A percentile compares a stretch with the other conserved stretches of the same genome.
Evolutionary conservation across 1,140 invertebrate genomes (phyloP).

Genomic region (Drosophila nigromelanica): DNA sequence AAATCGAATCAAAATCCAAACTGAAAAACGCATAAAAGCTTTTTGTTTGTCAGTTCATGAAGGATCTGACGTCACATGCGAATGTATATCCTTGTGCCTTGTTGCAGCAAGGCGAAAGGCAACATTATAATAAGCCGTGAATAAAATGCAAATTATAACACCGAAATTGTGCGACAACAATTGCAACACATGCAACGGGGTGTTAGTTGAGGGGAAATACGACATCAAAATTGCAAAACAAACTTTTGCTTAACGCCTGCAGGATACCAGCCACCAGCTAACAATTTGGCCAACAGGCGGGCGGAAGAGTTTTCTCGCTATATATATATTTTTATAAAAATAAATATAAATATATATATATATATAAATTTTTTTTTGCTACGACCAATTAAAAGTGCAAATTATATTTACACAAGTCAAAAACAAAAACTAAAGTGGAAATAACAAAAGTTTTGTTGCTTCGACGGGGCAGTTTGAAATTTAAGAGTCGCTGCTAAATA

Average conservation of each 20-base stretch:
- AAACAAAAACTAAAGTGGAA: conserved; percentile 8
- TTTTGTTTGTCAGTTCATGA: conserved; percentile 20
- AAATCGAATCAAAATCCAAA: conserved; percentile 13
- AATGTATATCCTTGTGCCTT: background rate
- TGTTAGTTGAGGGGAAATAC: background rate
- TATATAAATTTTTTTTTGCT: background rate
- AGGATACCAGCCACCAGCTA: conserved; percentile 37
- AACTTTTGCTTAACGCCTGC: conserved; percentile 41
- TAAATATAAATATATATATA: too few relatives aligned
- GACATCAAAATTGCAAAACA: conserved; percentile 48
- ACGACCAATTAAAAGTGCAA: conserved; percentile 65
- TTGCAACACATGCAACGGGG: conserved; percentile 29
- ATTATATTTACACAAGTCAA: conserved; percentile 46
- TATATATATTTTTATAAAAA: too few relatives aligned
- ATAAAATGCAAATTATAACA: conserved; percentile 55
- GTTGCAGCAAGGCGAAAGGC: background rate
- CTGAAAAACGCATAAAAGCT: conserved; percentile 31
- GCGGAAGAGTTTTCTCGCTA: background rate
- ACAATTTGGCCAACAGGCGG: conserved; percentile 42
- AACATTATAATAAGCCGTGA: conserved; percentile 49
- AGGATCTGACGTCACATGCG: conserved; percentile 4
- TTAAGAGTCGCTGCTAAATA: background rate
- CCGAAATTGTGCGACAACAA: conserved; percentile 48
- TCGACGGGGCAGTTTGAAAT: background rate
- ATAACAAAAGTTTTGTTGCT: background rate